Evolutionary conservation across 1,140 invertebrate genomes (phyloP), one percentile per base, ranked within the genome.

Genomic region (Sycophaga agraensis): DNA sequence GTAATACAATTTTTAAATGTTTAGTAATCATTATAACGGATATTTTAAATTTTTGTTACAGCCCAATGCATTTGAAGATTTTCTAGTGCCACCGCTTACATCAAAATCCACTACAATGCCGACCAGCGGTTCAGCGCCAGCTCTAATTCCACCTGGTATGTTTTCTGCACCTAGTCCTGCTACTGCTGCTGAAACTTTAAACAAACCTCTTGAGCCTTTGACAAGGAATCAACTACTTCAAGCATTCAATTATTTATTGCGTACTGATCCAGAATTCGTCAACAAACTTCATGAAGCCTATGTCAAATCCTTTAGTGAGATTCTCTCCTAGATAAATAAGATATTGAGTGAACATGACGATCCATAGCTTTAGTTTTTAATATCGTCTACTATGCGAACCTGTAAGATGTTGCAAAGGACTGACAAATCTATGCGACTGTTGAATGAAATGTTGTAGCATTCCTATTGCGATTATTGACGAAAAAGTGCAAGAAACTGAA

Each of bases 271-370:
- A 9, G 89, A 91, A 65, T 96, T 95, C 80, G 85, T 94, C 8
- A 88, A 87, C 67, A 93, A 91, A 77, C 82, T 95, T 55, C 92
- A 96, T 76, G 92, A 94, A 81, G 92, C 91, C 48, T 95, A 95
- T 74, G 87, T 94, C 0, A 91, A 92, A 78, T 91, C 90, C 12
- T 90, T 91, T 70, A 85, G 88, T 68, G 88, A 91, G 73, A 87
- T 88, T 69, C 82, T 89, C 22, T 86, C 87, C 59, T 83, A 82
- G 65, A 16, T 28, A n/a, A 4, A 7, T 9, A 12, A 57, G 0
- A 26, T 40, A 28, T 4, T 12, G 4, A 19, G 45, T 22, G 21
- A 55, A 4, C 45, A 19, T 50, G 42, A 31, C 34, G 50, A 56
- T 12, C 24, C 45, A 31, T 42, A 16, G 26, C 24, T 56, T 49